Conservation (phyloP, 2,888 invertebrate genomes). For the Luperina testacea region DNA sequence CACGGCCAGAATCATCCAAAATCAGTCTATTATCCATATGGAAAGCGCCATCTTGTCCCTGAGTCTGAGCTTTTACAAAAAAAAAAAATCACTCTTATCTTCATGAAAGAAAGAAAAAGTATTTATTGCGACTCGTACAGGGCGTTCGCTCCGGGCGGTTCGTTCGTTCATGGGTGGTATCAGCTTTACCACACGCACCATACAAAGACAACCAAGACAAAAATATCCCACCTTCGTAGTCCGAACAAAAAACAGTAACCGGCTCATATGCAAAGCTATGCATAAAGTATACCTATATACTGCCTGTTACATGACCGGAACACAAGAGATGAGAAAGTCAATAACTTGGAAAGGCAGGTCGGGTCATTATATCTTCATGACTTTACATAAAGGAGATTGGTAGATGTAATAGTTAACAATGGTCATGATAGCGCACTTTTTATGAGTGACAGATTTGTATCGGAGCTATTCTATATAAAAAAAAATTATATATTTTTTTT, state of each 20-base stretch:
- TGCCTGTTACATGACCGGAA: conserved; percentile 55
- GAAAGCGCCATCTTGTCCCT: neutral
- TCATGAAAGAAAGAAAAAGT: no score
- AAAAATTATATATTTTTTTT: neutral
- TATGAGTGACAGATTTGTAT: conserved; percentile 3
- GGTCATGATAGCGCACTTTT: conserved; percentile 17
- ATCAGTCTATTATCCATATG: neutral
- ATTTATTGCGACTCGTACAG: no score
- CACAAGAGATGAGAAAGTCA: conserved; percentile 61
- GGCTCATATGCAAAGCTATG: conserved; percentile 29
- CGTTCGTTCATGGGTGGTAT: neutral
- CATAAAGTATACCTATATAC: conserved; percentile 17
- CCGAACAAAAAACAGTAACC: conserved; percentile 20
- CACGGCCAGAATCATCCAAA: neutral
- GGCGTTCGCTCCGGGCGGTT: no score
- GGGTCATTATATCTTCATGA: conserved; percentile 58
- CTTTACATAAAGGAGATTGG: conserved; percentile 36
- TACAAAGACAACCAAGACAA: neutral
- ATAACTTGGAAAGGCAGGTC: conserved; percentile 60
- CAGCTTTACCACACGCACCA: neutral
- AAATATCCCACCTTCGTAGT: neutral
- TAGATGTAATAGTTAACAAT: conserved; percentile 23
- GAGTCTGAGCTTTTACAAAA: neutral
- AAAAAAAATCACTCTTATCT: neutral
- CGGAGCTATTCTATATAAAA: neutral